Conservation (phyloP, 1,140 invertebrate species). For the Aphaenogaster rudis region DNA sequence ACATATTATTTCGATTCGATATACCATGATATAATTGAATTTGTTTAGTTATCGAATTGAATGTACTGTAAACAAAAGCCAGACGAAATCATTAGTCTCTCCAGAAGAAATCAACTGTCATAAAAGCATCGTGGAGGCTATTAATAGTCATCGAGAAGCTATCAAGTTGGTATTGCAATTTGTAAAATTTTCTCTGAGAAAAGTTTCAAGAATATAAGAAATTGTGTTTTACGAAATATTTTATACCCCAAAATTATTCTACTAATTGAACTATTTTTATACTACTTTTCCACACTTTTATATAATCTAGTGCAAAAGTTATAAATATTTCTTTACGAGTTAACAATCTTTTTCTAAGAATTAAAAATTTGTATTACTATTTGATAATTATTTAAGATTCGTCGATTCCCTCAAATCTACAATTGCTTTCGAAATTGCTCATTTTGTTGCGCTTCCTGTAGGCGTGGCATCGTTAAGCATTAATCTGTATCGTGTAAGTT, state of each 20-base stretch:
- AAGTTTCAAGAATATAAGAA: neutral
- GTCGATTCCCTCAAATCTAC: neutral
- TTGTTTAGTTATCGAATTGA: constrained; percentile 41
- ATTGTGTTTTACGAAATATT: neutral
- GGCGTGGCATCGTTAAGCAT: constrained; percentile 6
- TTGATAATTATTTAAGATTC: constrained; percentile 34
- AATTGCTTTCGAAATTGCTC: neutral
- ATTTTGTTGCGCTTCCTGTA: neutral
- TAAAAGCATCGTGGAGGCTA: constrained; percentile 10
- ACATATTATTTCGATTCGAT: neutral
- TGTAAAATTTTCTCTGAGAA: neutral
- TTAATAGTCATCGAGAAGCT: constrained; percentile 42
- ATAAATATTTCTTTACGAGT: neutral
- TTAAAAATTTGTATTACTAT: neutral
- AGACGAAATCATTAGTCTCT: neutral
- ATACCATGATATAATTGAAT: neutral
- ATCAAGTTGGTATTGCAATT: constrained; percentile 38
- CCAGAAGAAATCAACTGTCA: neutral
- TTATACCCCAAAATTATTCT: neutral
- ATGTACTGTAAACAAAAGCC: constrained; percentile 28
- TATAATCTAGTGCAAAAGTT: neutral
- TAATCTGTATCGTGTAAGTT: constrained; percentile 45
- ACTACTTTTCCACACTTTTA: neutral
- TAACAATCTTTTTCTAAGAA: neutral
- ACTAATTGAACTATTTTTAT: neutral